Evolutionary conservation across 2,888 invertebrate species (phyloP), one percentile per base, ranked within the genome.

Genomic region (Geophilus truncorum): DNA sequence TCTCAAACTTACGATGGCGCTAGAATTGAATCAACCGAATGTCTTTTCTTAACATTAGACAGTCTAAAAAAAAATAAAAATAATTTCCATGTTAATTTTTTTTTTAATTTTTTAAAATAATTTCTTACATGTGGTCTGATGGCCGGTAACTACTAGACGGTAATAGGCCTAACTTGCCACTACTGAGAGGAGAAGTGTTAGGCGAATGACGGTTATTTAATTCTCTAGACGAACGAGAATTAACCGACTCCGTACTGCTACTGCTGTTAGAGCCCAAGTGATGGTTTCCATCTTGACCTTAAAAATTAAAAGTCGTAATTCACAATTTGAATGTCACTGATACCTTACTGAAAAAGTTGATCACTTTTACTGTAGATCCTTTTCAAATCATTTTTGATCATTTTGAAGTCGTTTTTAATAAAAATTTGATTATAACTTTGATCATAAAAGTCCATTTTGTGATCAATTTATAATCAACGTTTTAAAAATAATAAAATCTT

Each of bases 171-270:
- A 86, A 84, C 78, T 84, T 84, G 70, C 80, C n/a, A 78, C 57
- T 77, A 34, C 36, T 77, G 30, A 21, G 32, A 30, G 36, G 81
- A 30, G 80, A 79, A 25, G 12, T 40, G 45, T 79, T 51, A 32
- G 79, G 23, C 34, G 45, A 77, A 9, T n/a, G 25, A 36, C 82
- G 83, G 23, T 82, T 81, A 70, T 81, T 82, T 83, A 85, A 78
- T 82, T 85, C 84, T 81, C 85, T 84, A 70, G 85, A 85, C 21
- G 85, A 85, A 77, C 85, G 83, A 81, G 92, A 92, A 83, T 92
- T 92, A 77, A 94, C 92, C 0, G 95, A 95, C 89, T 95, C 95
- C 84, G 94, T 94, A 88, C 94, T 94, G 87, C 94, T 93, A 21
- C 92, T 93, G 82, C 90, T 90, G 83, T 85, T 81, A 4, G 78